A percentile compares a stretch with the other conserved stretches of the same genome.
phyloP scores from a whole-genome alignment of 2,888 invertebrate genomes.

The Clistopyga incitator region DNA sequence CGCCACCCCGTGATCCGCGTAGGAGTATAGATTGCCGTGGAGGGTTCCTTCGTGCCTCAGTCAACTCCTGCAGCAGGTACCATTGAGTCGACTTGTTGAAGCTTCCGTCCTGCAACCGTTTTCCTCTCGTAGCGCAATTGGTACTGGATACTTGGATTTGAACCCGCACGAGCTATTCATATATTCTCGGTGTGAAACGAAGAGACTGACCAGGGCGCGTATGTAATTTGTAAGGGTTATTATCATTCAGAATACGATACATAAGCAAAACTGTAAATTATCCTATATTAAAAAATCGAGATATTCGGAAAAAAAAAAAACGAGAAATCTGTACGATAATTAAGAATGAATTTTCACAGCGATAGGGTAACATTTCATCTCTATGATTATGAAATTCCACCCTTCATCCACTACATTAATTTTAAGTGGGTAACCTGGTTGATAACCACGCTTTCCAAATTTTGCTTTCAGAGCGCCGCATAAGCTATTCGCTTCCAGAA shows the following conservation, averaged over 20 bases:
- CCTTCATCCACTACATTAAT: background rate
- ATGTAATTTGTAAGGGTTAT: slow-evolving; percentile 48
- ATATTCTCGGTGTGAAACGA: slow-evolving; percentile 18
- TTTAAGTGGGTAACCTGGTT: background rate
- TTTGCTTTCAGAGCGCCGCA: slow-evolving; percentile 60
- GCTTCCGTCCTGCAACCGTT: slow-evolving; percentile 26
- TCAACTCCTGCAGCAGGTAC: slow-evolving; percentile 74
- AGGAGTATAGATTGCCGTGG: slow-evolving; percentile 80
- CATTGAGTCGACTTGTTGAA: slow-evolving; percentile 76
- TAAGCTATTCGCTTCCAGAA: background rate
- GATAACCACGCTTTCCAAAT: background rate
- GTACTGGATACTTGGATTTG: background rate
- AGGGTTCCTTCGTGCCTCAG: slow-evolving; percentile 74
- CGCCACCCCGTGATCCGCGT: slow-evolving; percentile 73
- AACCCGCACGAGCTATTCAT: background rate
- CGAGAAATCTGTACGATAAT: background rate
- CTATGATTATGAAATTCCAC: background rate
- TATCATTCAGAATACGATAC: background rate
- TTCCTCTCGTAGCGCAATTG: background rate
- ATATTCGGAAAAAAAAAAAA: background rate
- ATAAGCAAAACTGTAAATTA: background rate
- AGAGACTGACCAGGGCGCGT: slow-evolving; percentile 41
- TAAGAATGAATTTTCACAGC: too few species aligned
- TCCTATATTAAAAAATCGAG: background rate
- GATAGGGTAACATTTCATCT: background rate